phyloP scores from a whole-genome alignment of 2,797 vertebrate species.

The Tangara arthus region DNA sequence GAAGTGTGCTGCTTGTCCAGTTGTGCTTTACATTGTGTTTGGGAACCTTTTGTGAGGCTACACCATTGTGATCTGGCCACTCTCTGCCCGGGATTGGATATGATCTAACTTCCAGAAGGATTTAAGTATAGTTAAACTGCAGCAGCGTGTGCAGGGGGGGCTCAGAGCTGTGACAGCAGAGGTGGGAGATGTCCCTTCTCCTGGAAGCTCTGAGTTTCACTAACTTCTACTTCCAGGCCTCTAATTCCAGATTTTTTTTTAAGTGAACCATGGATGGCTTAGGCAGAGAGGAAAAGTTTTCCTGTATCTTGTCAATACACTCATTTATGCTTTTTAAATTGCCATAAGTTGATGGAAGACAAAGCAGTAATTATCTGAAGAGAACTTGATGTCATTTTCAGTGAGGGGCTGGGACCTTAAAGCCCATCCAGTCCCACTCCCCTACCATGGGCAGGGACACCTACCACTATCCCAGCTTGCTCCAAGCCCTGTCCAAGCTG shows the following conservation, averaged over 20 bases:
- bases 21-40: accelerated
- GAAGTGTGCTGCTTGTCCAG: not conserved
- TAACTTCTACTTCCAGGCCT: not conserved
- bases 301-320: not conserved
- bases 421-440: not conserved
- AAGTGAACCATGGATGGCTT: not conserved
- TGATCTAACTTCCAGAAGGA: not conserved
- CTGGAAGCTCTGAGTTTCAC: not conserved
- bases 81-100: not conserved
- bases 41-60: not conserved
- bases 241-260: not conserved
- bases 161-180: not conserved
- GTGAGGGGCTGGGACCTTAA: not conserved
- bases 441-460: no score
- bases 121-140: not conserved
- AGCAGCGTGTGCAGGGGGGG: accelerated
- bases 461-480: accelerated
- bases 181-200: not conserved
- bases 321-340: not conserved
- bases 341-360: not conserved
- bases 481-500: accelerated
- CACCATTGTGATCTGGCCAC: accelerated
- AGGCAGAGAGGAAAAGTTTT: not conserved
- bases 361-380: not conserved
- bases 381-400: not conserved